Evolutionary conservation across 23 tunicate species (phyloP).

Genomic region (Trididemnum nubilum): DNA sequence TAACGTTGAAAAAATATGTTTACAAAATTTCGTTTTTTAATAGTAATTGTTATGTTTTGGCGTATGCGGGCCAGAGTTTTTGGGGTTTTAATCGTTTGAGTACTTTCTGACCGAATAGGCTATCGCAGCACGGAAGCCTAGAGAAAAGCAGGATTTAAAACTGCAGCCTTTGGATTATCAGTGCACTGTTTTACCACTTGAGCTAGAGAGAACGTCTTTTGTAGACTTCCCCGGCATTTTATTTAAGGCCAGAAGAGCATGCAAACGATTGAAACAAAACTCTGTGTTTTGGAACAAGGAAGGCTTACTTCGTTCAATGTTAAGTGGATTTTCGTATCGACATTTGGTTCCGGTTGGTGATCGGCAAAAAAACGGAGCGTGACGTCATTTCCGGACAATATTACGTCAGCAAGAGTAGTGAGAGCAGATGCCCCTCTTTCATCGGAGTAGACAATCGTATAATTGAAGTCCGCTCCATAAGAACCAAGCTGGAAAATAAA

Average conservation of each 20-base stretch:
- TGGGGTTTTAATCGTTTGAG: too few species aligned
- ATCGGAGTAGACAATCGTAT: slow-evolving; percentile 48
- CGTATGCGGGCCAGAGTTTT: too few species aligned
- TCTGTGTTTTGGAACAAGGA: too few species aligned
- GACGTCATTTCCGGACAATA: slow-evolving; percentile 53
- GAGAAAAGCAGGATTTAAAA: too few species aligned
- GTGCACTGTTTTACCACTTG: too few species aligned
- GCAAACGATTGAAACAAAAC: too few species aligned
- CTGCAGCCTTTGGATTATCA: too few species aligned
- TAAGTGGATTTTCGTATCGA: slow-evolving; percentile 15
- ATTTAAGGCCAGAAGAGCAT: too few species aligned
- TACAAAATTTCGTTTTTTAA: neutral
- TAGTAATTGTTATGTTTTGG: neutral
- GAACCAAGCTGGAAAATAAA: slow-evolving; percentile 52
- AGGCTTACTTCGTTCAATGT: slow-evolving; percentile 15
- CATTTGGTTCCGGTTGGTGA: slow-evolving; percentile 26
- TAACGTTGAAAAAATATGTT: neutral
- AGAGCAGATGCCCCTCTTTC: slow-evolving; percentile 26
- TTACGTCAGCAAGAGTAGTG: slow-evolving; percentile 42
- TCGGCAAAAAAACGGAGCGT: slow-evolving; percentile 35
- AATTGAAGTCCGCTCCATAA: slow-evolving; percentile 67
- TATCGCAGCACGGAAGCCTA: too few species aligned
- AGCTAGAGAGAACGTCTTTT: too few species aligned
- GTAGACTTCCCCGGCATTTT: too few species aligned
- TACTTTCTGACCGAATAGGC: too few species aligned